Evolutionary conservation across 1,140 invertebrate species (phyloP), one percentile per base, ranked within the genome.

Genomic region (Trichoplusia ni): DNA sequence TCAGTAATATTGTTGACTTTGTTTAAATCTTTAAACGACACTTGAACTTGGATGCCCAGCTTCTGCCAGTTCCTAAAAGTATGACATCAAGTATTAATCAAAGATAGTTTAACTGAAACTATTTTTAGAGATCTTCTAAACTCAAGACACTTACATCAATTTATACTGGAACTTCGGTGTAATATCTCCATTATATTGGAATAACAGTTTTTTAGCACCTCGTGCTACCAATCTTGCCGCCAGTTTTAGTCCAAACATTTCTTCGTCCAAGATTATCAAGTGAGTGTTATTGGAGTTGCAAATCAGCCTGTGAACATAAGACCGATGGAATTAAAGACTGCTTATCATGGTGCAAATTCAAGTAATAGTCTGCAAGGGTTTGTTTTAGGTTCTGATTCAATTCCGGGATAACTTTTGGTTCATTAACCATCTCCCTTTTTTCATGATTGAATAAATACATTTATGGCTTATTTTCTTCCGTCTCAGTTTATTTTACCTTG

Each of bases 21-120:
- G 0, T 25, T 27, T 2, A 75, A 27, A 18, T 67, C 18, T 16
- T 59, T 33, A 11, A 42, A 63, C 2, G 64, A 63, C 1, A 65
- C 33, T 23, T 51, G 11, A 1, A 73, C 56, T 51, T 67, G 29
- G 0, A 73, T 49, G 6, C 56, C 59, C 0, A 31, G 11, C 14
- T 66, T 44, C 18, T 33, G 8, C 73, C 69, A 75, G 4, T 7
- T 46, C 8, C 73, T 75, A 14, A 51, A 49, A 29, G 13, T 5
- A 29, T 4, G 33, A 18, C n/a, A n/a, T n/a, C n/a, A n/a, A n/a
- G n/a, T n/a, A n/a, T n/a, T n/a, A n/a, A n/a, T n/a, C n/a, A n/a
- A n/a, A n/a, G n/a, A n/a, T n/a, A n/a, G n/a, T n/a, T n/a, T n/a
- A n/a, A n/a, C n/a, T n/a, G n/a, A n/a, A n/a, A n/a, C n/a, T n/a